These are phyloP conservation scores for Austrolebias charrua DNA, from an alignment of 2,797 vertebrate genomes.

Conservation along the genomic window DNA sequence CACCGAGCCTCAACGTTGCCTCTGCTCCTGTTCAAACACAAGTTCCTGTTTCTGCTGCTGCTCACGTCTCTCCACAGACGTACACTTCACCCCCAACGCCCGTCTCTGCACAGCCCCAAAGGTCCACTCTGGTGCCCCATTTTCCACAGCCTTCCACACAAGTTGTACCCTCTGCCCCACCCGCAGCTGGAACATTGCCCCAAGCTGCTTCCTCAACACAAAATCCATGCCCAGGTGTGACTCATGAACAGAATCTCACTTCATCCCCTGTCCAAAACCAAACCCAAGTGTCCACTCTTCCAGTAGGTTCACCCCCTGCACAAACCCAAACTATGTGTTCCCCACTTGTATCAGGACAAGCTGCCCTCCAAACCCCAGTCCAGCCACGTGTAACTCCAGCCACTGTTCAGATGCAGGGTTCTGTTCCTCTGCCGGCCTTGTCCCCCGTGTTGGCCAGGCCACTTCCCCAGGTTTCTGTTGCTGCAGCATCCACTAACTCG, in stretches of 20 bases:
- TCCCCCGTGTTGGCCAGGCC: slow-evolving; percentile 21
- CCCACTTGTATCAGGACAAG: slow-evolving; percentile 20
- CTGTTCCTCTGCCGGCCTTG: slow-evolving; percentile 20
- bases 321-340: slow-evolving; percentile 27
- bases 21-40: slow-evolving; percentile 34
- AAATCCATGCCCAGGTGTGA: slow-evolving; percentile 10
- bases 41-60: background rate
- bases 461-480: slow-evolving; percentile 13
- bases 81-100: slow-evolving; percentile 22
- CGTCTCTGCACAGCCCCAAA: slow-evolving; percentile 26
- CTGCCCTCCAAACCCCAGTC: slow-evolving; percentile 22
- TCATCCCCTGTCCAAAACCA: slow-evolving; percentile 23
- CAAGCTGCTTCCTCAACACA: slow-evolving; percentile 27
- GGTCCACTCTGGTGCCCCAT: slow-evolving; percentile 25
- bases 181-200: slow-evolving; percentile 19
- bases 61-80: slow-evolving; percentile 24
- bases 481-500: background rate
- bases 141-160: slow-evolving; percentile 30
- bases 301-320: slow-evolving; percentile 9
- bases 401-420: slow-evolving; percentile 31
- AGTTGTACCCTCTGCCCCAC: slow-evolving; percentile 25
- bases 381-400: slow-evolving; percentile 28
- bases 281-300: slow-evolving; percentile 13
- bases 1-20: slow-evolving; percentile 30
- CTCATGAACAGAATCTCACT: slow-evolving; percentile 31